Base-by-base conservation (phyloP, 2,797 vertebrate species). In the Brachyalestes nurse region DNA sequence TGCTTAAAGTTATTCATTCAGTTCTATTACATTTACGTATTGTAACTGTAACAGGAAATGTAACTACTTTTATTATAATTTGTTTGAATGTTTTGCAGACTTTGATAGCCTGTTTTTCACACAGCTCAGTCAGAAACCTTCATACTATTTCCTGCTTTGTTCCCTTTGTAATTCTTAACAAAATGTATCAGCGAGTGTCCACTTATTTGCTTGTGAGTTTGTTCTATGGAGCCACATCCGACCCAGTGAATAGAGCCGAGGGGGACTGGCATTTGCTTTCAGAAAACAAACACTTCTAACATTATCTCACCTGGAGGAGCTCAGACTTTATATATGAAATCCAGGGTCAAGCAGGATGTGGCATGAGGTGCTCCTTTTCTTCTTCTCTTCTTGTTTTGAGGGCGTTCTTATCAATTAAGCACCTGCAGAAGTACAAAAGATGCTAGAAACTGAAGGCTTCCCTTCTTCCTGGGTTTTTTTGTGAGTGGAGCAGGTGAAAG, bases 391-490 rank as follows among this genome's bases (percentile, higher is more conserved):
- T 64, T 47, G 69, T 79, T 86, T 86, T 81, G 79, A 81, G 81
- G 75, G 72, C 85, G 79, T 86, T 84, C 80, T 85, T 83, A 79
- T 88, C 84, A 89, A 88, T 89, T 88, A 88, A 85, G 80, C 89
- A 88, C 86, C 89, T 90, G 87, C 86, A 65, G 80, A 77, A 85
- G 84, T 82, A 87, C 86, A 88, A 89, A 88, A 82, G 82, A 49
- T 53, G 47, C 55, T 58, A 51, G 38, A 42, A 21, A 66, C 80
- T 86, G 82, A 88, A 88, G 84, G 79, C 84, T 78, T 86, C 77
- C 82, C 84, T 83, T 83, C 79, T 80, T 85, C 51, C 1, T 49
- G 55, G 61, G 16, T 58, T 81, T 78, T 75, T 77, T 55, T 69
- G 75, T 85, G 55, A 14, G 71, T 34, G 42, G 72, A 76, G 55